These are phyloP conservation scores for Phoronis australis DNA, from an alignment of 2,888 invertebrate genomes.

Conservation along the genomic window DNA sequence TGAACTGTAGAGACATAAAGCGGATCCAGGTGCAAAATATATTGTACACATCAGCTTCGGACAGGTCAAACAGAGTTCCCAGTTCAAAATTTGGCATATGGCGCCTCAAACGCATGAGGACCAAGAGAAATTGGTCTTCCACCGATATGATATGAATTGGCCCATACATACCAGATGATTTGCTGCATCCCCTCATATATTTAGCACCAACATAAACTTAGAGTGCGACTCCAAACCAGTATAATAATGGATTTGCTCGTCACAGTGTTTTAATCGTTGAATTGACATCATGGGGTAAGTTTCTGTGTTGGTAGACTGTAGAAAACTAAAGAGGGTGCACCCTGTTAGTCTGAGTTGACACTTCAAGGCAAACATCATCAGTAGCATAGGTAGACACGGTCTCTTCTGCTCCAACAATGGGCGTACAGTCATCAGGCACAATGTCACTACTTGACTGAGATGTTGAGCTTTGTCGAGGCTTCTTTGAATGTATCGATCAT, in stretches of 20 bases:
- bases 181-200: not conserved
- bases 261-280: not conserved
- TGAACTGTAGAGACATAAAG: conserved; percentile 19
- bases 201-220: not conserved
- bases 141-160: not conserved
- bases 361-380: too few relatives aligned
- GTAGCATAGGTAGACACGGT: too few relatives aligned
- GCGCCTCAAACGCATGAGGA: conserved; percentile 4
- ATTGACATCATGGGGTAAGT: not conserved
- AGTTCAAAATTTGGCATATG: conserved; percentile 6
- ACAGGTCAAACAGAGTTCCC: conserved; percentile 10
- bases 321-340: not conserved
- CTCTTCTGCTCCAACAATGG: too few relatives aligned
- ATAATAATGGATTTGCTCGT: conserved; percentile 1
- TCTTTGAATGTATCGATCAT: too few relatives aligned
- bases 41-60: conserved; percentile 13
- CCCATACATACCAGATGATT: conserved; percentile 2
- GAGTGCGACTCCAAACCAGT: conserved; percentile 1
- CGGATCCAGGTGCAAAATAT: conserved; percentile 17
- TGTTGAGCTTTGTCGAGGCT: too few relatives aligned
- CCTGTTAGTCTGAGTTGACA: too few relatives aligned
- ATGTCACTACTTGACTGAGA: too few relatives aligned
- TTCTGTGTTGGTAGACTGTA: not conserved
- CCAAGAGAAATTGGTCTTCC: conserved; percentile 6
- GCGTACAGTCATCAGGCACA: too few relatives aligned